phyloP scores from a whole-genome alignment of 92 coral and sea anemone species.

The Actinostola sp. region DNA sequence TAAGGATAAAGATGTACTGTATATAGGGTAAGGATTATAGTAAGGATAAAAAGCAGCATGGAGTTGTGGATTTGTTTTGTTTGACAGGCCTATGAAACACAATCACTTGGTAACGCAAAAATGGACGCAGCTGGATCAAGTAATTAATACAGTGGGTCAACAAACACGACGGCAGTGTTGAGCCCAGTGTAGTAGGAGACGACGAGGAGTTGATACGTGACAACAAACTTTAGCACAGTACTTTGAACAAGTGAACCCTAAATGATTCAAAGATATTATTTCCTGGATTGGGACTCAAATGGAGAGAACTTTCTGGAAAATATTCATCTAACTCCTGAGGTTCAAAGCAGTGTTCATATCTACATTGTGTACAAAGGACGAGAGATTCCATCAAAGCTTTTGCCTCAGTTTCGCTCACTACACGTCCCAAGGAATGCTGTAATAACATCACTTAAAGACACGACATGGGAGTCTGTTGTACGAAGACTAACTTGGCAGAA shows the following conservation, averaged over 20 bases:
- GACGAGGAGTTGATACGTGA: background rate
- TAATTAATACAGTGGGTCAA: background rate
- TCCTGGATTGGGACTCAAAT: conserved; percentile 78
- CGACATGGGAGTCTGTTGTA: conserved; percentile 57
- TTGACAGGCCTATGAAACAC: too few relatives aligned
- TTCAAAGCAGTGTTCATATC: conserved; percentile 55
- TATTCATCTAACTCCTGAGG: conserved; percentile 64
- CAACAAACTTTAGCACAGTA: background rate
- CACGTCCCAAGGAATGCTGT: conserved; percentile 68
- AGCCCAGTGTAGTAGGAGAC: too few relatives aligned
- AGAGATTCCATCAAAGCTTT: conserved; percentile 76
- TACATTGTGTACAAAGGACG: conserved; percentile 63
- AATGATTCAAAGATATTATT: conserved; percentile 54
- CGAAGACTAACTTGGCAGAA: conserved; percentile 42
- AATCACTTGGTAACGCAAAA: background rate
- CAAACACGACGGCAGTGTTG: background rate
- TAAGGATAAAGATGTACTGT: too few relatives aligned
- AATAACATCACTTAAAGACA: conserved; percentile 35
- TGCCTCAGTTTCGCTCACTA: conserved; percentile 73
- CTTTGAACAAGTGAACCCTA: background rate
- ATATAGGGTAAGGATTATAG: too few relatives aligned
- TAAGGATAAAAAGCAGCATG: too few relatives aligned
- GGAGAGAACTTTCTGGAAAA: conserved; percentile 66
- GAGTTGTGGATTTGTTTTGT: too few relatives aligned
- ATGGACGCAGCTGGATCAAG: background rate